Percentiles rank a stretch among this genome's conserved stretches.
phyloP scores from a whole-genome alignment of 1,140 invertebrate genomes.

The Pachypsylla venusta region DNA sequence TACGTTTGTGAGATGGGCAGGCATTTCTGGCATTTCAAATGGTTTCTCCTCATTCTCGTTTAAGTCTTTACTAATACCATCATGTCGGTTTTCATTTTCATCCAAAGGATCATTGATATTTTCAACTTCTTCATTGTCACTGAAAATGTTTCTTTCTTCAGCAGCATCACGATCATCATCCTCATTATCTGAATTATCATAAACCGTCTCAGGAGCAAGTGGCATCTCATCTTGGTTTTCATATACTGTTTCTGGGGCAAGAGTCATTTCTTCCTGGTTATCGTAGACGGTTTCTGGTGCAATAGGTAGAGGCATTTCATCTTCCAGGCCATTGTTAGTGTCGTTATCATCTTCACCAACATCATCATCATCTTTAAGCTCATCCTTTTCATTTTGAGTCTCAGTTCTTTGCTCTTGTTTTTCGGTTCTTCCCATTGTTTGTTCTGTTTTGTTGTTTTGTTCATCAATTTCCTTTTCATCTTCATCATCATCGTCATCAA shows the following conservation, averaged over 20 bases:
- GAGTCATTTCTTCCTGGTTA: too few relatives aligned
- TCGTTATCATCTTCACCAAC: background rate
- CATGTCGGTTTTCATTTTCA: constrained; percentile 1
- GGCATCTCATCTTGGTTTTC: too few relatives aligned
- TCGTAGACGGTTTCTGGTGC: background rate
- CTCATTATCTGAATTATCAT: background rate
- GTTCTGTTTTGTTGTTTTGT: background rate
- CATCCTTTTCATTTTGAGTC: constrained; percentile 3
- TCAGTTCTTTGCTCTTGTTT: background rate
- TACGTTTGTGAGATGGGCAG: background rate
- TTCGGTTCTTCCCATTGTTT: background rate
- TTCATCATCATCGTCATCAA: background rate
- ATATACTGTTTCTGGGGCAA: too few relatives aligned
- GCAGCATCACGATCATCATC: background rate
- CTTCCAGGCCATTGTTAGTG: background rate
- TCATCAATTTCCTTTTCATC: too few relatives aligned
- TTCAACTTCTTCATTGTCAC: background rate
- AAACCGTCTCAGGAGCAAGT: constrained; percentile 1
- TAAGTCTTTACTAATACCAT: too few relatives aligned
- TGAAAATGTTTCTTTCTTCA: background rate
- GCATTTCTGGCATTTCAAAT: constrained; percentile 6
- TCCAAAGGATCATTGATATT: background rate
- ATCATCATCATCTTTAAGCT: constrained; percentile 12
- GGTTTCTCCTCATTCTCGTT: background rate
- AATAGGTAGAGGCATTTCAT: background rate